Evolutionary conservation across 2,113 vertebrate species (phyloP), one percentile per base, ranked within the genome.

Genomic region (Neopipo cinnamomea): DNA sequence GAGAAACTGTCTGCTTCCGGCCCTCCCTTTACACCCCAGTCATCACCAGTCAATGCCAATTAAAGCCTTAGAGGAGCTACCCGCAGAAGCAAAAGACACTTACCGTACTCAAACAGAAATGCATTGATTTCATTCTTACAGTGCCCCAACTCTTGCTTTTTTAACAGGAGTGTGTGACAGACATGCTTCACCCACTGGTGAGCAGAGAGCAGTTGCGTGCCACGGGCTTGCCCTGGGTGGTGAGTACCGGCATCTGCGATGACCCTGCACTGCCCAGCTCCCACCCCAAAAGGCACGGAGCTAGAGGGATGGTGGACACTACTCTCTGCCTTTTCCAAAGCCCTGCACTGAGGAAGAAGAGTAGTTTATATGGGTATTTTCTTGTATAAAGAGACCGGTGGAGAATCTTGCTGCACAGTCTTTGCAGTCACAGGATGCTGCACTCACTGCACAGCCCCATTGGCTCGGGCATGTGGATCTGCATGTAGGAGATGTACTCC

Each of bases 191-290:
- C 63, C 37, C 0, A 0, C 41, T 24, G 28, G n/a, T 11, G 22
- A 37, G 66, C 39, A 59, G 75, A 53, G 44, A 77, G 59, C 7
- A 33, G 62, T 2, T 75, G 33, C 0, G 3, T 39, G 62, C 24
- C 3, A 0, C 66, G 52, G 59, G 30, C 23, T 89, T 42, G 35
- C 9, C 17, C 16, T 1, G 0, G 3, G 8, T 15, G 13, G 16
- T 47, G 62, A 42, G 15, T 28, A 73, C 55, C 35, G 35, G 35
- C 58, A 19, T 46, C 71, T 6, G 5, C 0, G 0, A 37, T 52
- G 33, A 46, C 27, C 33, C 35, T n/a, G 28, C 25, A 15, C 28
- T 6, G 4, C 62, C 30, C 59, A 52, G 50, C 33, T 84, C 33
- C 50, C 56, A 59, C 20, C 33, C 59, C 47, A 56, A 46, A 31